Base-by-base conservation (phyloP, 1,140 invertebrate genomes). In the Metaphire vulgaris region DNA sequence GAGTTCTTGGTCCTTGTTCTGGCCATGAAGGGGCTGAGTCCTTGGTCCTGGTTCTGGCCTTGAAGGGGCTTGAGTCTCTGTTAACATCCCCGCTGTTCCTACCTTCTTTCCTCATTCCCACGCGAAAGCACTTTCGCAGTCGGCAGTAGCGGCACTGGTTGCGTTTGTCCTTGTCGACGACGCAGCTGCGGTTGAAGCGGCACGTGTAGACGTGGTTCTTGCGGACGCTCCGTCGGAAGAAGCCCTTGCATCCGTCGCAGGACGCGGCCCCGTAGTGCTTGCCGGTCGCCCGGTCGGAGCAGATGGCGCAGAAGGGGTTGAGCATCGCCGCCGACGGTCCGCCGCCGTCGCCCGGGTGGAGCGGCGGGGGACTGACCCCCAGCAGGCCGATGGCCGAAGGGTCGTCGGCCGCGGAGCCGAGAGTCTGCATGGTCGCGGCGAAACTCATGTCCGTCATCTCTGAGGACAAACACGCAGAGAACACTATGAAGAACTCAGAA, bases 101-200 rank as follows among this genome's bases (percentile, higher is more conserved):
- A 98, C 96, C 96, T 89, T 98, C 96, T 90, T 97, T 97, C 86
- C 98, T 98, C 96, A 99, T 99, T 79, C 94, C 92, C 65, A 94
- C 95, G 85, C 96, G 92, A 84, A 98, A 95, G 86, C 97, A 99
- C 88, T 98, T 98, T 81, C 92, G 93, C 30, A 99, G 90, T 70
- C 97, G 89, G 85, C 97, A 99, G 80, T 96, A 95, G 74, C 96
- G 89, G 87, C 97, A 99, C 88, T 98, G 95, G 89, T 98, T 99
- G 64, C 91, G 81, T 81, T 90, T 90, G 0, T 94, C 96, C 86
- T 99, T 99, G 85, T 99, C 96, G 1, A 99, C 94, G 16, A 94
- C 88, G 82, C 97, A 99, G 85, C 92, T 93, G 83, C 96, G 89
- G 81, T 90, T 93, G 87, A 97, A 97, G 85, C 96, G 91, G 90